These are phyloP conservation scores for Poecile atricapillus DNA, from an alignment of 2,113 vertebrate species.

Conservation along the genomic window DNA sequence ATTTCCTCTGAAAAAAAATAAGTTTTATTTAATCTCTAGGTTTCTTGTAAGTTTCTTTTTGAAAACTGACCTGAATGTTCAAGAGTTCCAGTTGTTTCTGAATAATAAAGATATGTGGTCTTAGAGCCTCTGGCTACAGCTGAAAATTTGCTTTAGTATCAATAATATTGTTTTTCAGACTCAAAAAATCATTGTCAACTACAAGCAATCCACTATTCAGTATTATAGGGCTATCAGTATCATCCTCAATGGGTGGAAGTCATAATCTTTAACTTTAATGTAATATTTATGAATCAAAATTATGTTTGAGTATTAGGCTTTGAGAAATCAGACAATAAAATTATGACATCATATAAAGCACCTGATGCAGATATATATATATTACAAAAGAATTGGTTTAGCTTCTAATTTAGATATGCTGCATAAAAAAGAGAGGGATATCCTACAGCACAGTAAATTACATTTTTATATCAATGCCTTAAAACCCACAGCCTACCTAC, in stretches of 20 bases:
- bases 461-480: background rate
- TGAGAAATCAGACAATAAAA: background rate
- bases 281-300: background rate
- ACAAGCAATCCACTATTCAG: background rate
- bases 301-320: background rate
- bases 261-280: background rate
- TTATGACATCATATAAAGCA: accelerated
- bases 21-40: background rate
- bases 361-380: background rate
- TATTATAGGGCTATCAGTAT: background rate
- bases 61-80: background rate
- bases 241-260: background rate
- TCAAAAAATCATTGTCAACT: background rate
- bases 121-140: background rate
- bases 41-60: background rate
- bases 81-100: background rate
- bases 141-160: background rate
- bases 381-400: background rate
- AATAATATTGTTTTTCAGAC: background rate
- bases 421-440: background rate
- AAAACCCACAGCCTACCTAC: background rate
- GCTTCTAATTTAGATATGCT: background rate
- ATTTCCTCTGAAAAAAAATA: background rate
- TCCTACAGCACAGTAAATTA: background rate
- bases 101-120: background rate